phyloP scores from a whole-genome alignment of 2,797 vertebrate species.

The Bradypodion pumilum region DNA sequence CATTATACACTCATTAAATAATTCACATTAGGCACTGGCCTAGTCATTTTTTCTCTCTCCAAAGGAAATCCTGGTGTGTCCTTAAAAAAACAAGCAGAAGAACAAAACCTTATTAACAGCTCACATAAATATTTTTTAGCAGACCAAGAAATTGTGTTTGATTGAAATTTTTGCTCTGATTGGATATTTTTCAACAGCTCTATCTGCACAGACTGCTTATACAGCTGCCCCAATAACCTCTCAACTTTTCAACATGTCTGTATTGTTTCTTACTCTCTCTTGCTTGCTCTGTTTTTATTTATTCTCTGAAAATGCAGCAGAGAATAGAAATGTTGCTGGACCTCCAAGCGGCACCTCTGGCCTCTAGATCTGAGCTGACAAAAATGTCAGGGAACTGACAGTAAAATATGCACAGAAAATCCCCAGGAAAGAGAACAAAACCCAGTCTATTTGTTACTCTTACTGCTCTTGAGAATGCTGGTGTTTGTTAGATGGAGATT shows the following conservation, averaged over 20 bases:
- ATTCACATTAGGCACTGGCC: background rate
- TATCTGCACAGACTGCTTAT: conserved; percentile 40
- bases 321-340: conserved; percentile 83
- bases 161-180: conserved; percentile 14
- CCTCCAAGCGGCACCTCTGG: conserved; percentile 85
- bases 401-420: conserved; percentile 87
- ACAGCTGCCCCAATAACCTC: conserved; percentile 67
- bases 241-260: conserved; percentile 65
- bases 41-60: background rate
- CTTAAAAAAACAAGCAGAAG: background rate
- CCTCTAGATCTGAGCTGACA: conserved; percentile 92
- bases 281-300: conserved; percentile 74
- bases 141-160: background rate
- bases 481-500: conserved; percentile 42
- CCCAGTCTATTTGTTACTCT: conserved; percentile 60
- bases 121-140: background rate
- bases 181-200: conserved; percentile 56
- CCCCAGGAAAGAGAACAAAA: conserved; percentile 70
- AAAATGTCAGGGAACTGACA: conserved; percentile 93
- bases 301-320: conserved; percentile 76
- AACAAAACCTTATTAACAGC: background rate
- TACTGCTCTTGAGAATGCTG: conserved; percentile 62
- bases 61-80: background rate
- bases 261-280: conserved; percentile 61
- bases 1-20: background rate